phyloP scores from a whole-genome alignment of 2,888 invertebrate species.

The Sinopyrophorus schimmeli region DNA sequence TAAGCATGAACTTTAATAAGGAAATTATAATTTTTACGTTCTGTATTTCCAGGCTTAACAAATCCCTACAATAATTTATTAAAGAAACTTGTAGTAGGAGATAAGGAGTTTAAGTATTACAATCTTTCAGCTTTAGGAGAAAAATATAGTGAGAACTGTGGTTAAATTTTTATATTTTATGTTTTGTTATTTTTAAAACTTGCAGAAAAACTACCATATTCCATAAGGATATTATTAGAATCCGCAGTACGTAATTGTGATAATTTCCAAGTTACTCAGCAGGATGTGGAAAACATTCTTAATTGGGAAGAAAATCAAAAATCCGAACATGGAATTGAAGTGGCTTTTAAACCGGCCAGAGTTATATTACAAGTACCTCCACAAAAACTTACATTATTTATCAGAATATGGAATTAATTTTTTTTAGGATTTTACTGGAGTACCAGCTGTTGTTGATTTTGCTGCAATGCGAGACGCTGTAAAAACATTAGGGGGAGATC shows the following conservation, averaged over 20 bases:
- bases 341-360: slow-evolving; percentile 94
- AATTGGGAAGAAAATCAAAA: slow-evolving; percentile 82
- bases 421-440: slow-evolving; percentile 87
- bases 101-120: slow-evolving; percentile 75
- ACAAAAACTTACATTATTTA: slow-evolving; percentile 2
- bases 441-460: slow-evolving; percentile 98
- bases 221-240: slow-evolving; percentile 90
- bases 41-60: too few relatives aligned
- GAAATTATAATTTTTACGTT: too few relatives aligned
- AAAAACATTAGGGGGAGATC: slow-evolving; percentile 80
- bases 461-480: slow-evolving; percentile 99
- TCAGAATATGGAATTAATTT: slow-evolving; percentile 5
- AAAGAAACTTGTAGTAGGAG: slow-evolving; percentile 63
- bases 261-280: slow-evolving; percentile 83
- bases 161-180: too few relatives aligned
- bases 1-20: too few relatives aligned
- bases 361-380: slow-evolving; percentile 96
- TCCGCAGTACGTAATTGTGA: slow-evolving; percentile 97
- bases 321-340: slow-evolving; percentile 76
- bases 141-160: slow-evolving; percentile 88
- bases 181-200: slow-evolving; percentile 26
- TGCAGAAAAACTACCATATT: slow-evolving; percentile 83
- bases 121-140: slow-evolving; percentile 73
- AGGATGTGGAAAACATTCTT: slow-evolving; percentile 87
- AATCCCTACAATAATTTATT: slow-evolving; percentile 69